Evolutionary conservation across 2,113 vertebrate genomes (phyloP), one percentile per base, ranked within the genome.

Genomic region (Saguinus imperator): DNA sequence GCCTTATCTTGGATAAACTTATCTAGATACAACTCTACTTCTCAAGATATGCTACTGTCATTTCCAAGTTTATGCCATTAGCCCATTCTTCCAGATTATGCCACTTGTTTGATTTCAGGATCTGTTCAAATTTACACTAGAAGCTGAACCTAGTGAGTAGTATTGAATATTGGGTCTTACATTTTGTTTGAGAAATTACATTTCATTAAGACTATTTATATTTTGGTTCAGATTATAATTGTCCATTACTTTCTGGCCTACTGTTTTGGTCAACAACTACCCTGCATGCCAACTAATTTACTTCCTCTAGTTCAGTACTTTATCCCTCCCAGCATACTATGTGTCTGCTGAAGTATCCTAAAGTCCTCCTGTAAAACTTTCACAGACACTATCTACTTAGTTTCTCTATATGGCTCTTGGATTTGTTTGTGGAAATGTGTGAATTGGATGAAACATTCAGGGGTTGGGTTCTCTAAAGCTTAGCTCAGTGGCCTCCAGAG

Each of bases 191-290:
- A 88, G 52, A 40, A 14, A 14, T 82, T 93, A 50, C 21, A 70
- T 91, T 97, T 96, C 68, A 57, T n/a, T 89, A 92, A 92, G 45
- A 61, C 14, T 77, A 3, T 88, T 91, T 87, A 72, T 83, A 64
- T n/a, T 89, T 73, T 89, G 50, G 4, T 66, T 90, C 13, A 68
- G 32, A 57, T 80, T 92, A 83, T 77, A 85, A 73, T 90, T 91
- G 81, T 85, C 58, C 16, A 82, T 89, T 81, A 29, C 29, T 88
- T 94, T 96, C 57, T 93, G 45, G 20, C 58, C 18, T 82, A 77
- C 21, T 94, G 0, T 93, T 94, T 89, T 84, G 76, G 50, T 73
- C 52, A 88, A 64, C 12, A 37, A 90, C 55, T 68, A 89, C 8
- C 48, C 40, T 96, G 81, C 20, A 72, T 94, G 52, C 55, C 48